Base-by-base conservation (phyloP, 92 coral and sea anemone genomes). In the Diadumene lineata region DNA sequence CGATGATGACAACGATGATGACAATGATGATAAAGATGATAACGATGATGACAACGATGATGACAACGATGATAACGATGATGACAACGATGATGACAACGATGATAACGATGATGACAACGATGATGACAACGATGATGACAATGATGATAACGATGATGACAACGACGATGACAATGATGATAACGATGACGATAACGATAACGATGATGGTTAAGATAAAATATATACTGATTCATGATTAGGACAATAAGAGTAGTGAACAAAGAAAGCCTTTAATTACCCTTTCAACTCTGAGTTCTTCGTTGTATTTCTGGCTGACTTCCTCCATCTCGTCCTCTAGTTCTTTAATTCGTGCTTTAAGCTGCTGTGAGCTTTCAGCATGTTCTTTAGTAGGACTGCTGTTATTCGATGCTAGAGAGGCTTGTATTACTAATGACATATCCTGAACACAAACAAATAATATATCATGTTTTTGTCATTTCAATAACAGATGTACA, bases 371-470 rank as follows among this genome's bases (percentile, higher is more conserved):
- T 17, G 70, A 80, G 66, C 66, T 87, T 11, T 84, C 88, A 4
- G 82, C 66, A 55, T 75, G 88, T 53, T 85, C 90, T 80, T 84
- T 88, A 22, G 87, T 77, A 1, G 97, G 93, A 28, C 85, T 87
- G 46, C 86, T 73, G n/a, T n/a, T n/a, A 19, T 77, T 77, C 26
- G 66, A 58, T 51, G 87, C 72, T 66, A 90, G 23, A 17, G 97
- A 91, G 4, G 97, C 97, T 74, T 91, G 97, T 13, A 91, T 85
- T 23, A 91, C 97, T 31, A 84, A 57, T 1, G 97, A 83, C 97
- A 91, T 91, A 70, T 91, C 97, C 77, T 86, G 81, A 13, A 38
- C 13, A 38, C 13, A 38, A 13, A 38, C 48, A 38, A 38, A 38
- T 13, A 38, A 38, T 13, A n/a, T n/a, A 38, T 38, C 48, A 38